These are phyloP conservation scores for Falco punctatus DNA, from an alignment of 2,113 vertebrate species.

Conservation along the genomic window DNA sequence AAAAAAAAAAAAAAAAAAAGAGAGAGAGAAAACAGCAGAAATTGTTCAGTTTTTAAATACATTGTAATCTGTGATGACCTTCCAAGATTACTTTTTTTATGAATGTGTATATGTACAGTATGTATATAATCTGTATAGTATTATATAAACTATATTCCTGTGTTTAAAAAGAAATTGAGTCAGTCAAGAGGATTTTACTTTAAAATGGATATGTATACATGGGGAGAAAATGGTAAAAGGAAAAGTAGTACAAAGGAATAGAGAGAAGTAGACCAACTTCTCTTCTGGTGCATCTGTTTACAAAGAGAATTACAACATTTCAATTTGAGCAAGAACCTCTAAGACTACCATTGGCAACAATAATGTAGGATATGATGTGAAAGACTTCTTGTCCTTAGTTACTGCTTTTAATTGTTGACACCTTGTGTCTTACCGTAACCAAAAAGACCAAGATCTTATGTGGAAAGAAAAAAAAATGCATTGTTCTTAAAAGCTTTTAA, in stretches of 20 bases:
- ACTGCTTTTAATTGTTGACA: background rate
- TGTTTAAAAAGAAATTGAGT: background rate
- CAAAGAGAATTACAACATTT: background rate
- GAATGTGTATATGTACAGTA: background rate
- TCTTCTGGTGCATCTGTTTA: background rate
- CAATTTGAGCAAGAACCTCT: background rate
- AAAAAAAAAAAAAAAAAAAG: background rate
- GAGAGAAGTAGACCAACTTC: background rate
- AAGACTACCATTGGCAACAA: background rate
- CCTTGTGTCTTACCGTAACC: background rate
- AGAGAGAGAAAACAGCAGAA: background rate
- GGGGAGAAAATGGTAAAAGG: background rate
- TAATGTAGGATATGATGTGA: background rate
- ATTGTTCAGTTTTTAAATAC: background rate
- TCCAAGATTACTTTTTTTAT: background rate
- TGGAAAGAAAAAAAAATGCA: background rate
- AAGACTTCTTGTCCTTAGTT: background rate
- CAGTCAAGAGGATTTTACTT: background rate
- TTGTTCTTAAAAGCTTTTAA: background rate
- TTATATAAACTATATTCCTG: background rate
- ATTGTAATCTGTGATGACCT: background rate
- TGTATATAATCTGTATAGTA: background rate
- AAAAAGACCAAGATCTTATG: background rate
- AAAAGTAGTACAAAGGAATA: accelerated
- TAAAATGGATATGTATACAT: background rate